Conservation (phyloP, 2,113 vertebrate species). For the Gymnogyps californianus region DNA sequence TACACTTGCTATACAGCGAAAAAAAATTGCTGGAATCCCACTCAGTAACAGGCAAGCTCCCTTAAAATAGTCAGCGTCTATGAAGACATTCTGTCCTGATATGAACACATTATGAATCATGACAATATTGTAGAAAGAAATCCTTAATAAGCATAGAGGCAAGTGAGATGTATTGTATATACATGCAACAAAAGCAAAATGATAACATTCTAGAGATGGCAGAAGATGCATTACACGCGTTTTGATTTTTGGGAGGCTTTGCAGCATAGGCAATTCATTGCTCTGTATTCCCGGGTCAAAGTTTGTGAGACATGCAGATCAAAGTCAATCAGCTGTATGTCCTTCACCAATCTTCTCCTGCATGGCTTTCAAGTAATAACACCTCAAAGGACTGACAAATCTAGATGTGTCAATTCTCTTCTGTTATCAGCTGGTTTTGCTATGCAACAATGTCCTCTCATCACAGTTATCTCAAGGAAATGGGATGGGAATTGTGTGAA, state of each 20-base stretch:
- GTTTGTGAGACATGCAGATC: background rate
- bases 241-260: background rate
- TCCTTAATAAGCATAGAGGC: background rate
- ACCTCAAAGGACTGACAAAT: background rate
- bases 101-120: background rate
- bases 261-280: background rate
- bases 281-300: background rate
- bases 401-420: background rate
- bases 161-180: background rate
- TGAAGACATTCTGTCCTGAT: background rate
- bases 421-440: background rate
- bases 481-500: background rate
- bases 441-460: accelerated
- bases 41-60: background rate
- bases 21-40: background rate
- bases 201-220: background rate
- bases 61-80: background rate
- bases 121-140: background rate
- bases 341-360: background rate
- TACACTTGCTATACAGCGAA: background rate
- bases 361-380: background rate
- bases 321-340: background rate
- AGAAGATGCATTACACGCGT: background rate
- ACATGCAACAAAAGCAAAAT: background rate
- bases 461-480: background rate